These are phyloP conservation scores for Amphimallon solstitiale DNA, from an alignment of 2,888 invertebrate genomes.

Conservation along the genomic window DNA sequence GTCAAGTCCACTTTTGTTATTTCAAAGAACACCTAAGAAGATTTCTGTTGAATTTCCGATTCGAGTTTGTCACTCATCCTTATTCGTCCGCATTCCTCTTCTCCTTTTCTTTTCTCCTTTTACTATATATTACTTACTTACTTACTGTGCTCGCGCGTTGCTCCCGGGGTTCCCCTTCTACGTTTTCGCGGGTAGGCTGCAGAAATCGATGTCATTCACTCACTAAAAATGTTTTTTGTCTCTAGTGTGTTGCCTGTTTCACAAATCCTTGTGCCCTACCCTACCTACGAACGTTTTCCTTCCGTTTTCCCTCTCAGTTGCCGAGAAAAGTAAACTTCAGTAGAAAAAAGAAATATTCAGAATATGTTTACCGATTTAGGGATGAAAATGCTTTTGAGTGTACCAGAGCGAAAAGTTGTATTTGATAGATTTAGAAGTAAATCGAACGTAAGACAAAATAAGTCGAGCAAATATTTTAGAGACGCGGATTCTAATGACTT, in stretches of 20 bases:
- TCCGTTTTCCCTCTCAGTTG: not conserved
- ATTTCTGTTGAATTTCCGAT: slow-evolving; percentile 49
- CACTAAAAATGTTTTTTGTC: too few relatives aligned
- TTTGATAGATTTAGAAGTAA: slow-evolving; percentile 28
- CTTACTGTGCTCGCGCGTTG: too few relatives aligned
- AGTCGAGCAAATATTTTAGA: slow-evolving; percentile 15
- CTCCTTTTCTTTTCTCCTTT: slow-evolving; percentile 12
- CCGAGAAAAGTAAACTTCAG: not conserved
- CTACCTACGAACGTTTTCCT: too few relatives aligned
- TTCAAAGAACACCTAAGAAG: slow-evolving; percentile 48
- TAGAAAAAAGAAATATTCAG: slow-evolving; percentile 21
- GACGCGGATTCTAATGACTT: too few relatives aligned
- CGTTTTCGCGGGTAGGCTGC: too few relatives aligned
- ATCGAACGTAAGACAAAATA: slow-evolving; percentile 12
- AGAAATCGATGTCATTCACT: too few relatives aligned
- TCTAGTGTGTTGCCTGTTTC: too few relatives aligned
- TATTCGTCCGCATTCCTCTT: slow-evolving; percentile 14
- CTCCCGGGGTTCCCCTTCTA: too few relatives aligned
- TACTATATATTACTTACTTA: not conserved
- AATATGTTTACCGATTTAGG: slow-evolving; percentile 36
- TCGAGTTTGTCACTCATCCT: slow-evolving; percentile 47
- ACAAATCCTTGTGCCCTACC: too few relatives aligned
- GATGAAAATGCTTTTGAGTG: slow-evolving; percentile 33
- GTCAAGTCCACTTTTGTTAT: slow-evolving; percentile 50
- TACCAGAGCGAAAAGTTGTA: slow-evolving; percentile 11